These are phyloP conservation scores for Willowsia nigromaculata DNA, from an alignment of 2,888 invertebrate species.

Conservation along the genomic window DNA sequence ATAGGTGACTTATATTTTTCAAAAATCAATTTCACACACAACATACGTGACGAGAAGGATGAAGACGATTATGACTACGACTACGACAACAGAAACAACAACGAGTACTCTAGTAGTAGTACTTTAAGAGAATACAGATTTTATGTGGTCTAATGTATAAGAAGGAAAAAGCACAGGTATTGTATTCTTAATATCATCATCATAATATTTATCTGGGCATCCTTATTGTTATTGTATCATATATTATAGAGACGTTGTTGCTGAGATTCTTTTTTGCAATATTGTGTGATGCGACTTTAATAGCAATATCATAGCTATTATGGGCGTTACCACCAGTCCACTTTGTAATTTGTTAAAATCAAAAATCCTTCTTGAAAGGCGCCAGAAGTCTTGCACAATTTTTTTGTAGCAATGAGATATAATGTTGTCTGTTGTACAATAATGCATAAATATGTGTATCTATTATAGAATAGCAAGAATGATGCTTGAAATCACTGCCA, in stretches of 20 bases:
- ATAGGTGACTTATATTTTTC: background rate
- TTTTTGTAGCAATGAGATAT: constrained; percentile 19
- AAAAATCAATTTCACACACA: constrained; percentile 14
- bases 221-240: constrained; percentile 16
- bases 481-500: constrained; percentile 61
- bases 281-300: constrained; percentile 64
- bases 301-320: constrained; percentile 68
- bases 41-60: background rate
- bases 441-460: background rate
- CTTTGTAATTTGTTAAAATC: constrained; percentile 70
- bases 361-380: constrained; percentile 70
- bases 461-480: background rate
- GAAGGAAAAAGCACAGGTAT: constrained; percentile 2
- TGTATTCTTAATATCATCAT: background rate
- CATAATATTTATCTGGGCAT: background rate
- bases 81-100: constrained; percentile 12
- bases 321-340: constrained; percentile 69
- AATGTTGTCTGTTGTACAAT: background rate
- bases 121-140: too few species aligned
- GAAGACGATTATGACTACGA: background rate
- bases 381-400: constrained; percentile 62
- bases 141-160: background rate
- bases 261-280: constrained; percentile 32
- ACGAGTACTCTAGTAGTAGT: too few species aligned
- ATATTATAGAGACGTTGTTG: constrained; percentile 29